A percentile compares a stretch with the other conserved stretches of the same genome.
Evolutionary conservation across 1,140 invertebrate species (phyloP).

Genomic region (Andricus grossulariae): DNA sequence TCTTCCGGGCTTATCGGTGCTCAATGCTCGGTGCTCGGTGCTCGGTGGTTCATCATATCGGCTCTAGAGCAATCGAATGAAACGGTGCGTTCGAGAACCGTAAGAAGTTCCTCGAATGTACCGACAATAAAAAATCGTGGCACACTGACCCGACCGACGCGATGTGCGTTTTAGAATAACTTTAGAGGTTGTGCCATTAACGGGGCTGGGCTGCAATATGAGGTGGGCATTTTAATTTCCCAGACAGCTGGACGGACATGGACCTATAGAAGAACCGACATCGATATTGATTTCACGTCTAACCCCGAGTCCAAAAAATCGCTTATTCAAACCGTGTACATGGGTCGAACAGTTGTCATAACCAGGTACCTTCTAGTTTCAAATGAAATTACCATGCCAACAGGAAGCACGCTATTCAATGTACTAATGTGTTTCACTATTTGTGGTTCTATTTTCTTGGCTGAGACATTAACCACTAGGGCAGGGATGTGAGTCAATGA

Average conservation of each 20-base stretch:
- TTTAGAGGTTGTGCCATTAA: constrained; percentile 50
- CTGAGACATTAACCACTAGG: no score
- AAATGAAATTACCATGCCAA: not conserved
- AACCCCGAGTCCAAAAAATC: constrained; percentile 11
- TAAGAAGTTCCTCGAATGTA: constrained; percentile 32
- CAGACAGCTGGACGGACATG: not conserved
- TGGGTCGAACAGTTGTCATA: constrained; percentile 1
- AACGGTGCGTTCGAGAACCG: constrained; percentile 24
- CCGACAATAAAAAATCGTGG: constrained; percentile 41
- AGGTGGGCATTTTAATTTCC: constrained; percentile 51
- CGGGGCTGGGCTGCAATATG: constrained; percentile 51
- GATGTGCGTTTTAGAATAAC: constrained; percentile 52
- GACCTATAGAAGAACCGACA: not conserved
- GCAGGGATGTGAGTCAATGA: no score
- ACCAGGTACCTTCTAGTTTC: not conserved
- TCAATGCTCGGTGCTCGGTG: no score
- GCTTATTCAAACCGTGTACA: constrained; percentile 16
- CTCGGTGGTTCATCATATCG: constrained; percentile 1
- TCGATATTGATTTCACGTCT: constrained; percentile 31
- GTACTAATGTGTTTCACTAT: not conserved
- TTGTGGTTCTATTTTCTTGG: no score
- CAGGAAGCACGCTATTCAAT: constrained; percentile 10
- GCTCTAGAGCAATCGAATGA: not conserved
- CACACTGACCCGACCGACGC: constrained; percentile 54
- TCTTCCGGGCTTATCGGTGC: constrained; percentile 16